These are phyloP conservation scores for Eonycteris spelaea DNA, from an alignment of 2,113 vertebrate genomes.

Conservation along the genomic window DNA sequence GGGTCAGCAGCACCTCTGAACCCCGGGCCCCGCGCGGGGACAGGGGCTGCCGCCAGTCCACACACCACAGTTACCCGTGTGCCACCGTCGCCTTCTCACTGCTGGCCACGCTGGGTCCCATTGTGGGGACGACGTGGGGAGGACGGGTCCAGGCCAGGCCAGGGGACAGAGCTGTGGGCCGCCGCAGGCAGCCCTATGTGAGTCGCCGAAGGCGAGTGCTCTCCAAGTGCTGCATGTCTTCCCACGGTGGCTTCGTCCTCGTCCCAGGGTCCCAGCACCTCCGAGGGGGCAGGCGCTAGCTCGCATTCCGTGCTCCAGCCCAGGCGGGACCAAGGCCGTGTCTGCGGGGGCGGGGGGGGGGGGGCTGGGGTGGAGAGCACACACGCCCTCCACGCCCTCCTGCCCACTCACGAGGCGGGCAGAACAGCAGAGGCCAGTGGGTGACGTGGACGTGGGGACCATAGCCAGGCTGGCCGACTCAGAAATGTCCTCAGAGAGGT, in stretches of 20 bases:
- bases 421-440: background rate
- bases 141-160: background rate
- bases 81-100: slow-evolving; percentile 4
- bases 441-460: slow-evolving; percentile 36
- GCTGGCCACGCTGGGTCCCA: background rate
- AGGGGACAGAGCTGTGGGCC: background rate
- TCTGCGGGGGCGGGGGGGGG: background rate
- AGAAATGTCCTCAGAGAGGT: slow-evolving; percentile 27
- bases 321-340: rapidly evolving
- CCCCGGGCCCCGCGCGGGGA: slow-evolving; percentile 35
- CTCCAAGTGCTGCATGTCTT: background rate
- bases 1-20: slow-evolving; percentile 60
- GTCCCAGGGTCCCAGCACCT: background rate
- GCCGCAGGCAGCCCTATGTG: rapidly evolving
- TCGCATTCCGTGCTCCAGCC: rapidly evolving
- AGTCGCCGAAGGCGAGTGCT: background rate
- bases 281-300: background rate
- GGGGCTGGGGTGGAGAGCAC: background rate
- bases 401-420: too few species aligned
- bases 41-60: slow-evolving; percentile 59
- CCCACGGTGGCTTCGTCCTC: background rate
- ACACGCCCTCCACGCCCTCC: too few species aligned
- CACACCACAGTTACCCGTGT: slow-evolving; percentile 10
- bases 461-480: slow-evolving; percentile 66
- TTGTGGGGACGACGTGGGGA: rapidly evolving